Base-by-base conservation (phyloP, 2,797 vertebrate species). In the Australoheros facetus region DNA sequence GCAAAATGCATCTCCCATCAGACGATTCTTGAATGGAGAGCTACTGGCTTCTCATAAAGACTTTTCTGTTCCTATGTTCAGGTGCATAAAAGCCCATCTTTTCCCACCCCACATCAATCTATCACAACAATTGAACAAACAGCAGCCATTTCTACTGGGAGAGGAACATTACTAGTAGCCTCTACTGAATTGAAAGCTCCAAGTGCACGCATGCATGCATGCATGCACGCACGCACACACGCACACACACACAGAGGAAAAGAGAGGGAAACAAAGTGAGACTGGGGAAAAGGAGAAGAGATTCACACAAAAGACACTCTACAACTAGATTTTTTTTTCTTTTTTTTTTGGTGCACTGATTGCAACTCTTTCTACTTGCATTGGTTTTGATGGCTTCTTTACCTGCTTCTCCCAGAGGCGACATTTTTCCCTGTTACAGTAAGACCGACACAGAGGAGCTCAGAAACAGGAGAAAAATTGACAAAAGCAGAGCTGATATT, bases 81-180 rank as follows among this genome's bases (percentile, higher is more conserved):
- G 88, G 91, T 93, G 91, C 87, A 89, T 88, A 91, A 92, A 94
- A 92, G 66, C 87, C 83, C 87, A 87, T 93, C 79, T 88, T 90
- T 92, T 86, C 88, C 82, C 81, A 83, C 77, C 83, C 74, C 81
- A 82, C 91, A 92, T 92, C 90, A 91, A 94, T 94, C 93, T 91
- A 90, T 90, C 88, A 92, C 87, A 93, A 94, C 93, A 94, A 91
- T 88, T 94, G 90, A 91, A 93, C 91, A 94, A 94, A 94, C 90
- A 91, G 86, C 90, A 88, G 84, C 83, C 79, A 91, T 93, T 94
- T 93, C 92, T 90, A 91, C 85, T 72, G 84, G 89, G 87, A 88
- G 71, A 87, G 79, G 80, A 90, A 88, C 90, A 93, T 93, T 92
- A 93, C 91, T 74, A 80, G 83, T 88, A 85, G 86, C 85, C 91